Evolutionary conservation across 2,797 vertebrate species (phyloP).

Genomic region (Gallinago nigripennis): DNA sequence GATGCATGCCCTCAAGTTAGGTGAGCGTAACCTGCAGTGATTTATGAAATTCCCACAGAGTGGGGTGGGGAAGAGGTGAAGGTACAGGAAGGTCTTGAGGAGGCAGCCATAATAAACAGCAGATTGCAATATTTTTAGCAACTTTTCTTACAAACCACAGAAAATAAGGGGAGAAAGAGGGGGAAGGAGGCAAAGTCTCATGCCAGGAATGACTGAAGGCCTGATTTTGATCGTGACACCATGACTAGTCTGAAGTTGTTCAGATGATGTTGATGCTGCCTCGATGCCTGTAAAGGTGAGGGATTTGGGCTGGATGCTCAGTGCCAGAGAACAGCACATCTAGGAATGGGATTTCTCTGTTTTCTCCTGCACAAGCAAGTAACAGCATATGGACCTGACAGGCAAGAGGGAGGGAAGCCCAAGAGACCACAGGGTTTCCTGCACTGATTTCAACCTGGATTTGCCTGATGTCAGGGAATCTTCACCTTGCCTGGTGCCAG

Average conservation of each 20-base stretch:
- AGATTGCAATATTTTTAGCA: slow-evolving; percentile 30
- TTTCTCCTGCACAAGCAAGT: background rate
- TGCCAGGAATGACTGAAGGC: background rate
- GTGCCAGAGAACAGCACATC: background rate
- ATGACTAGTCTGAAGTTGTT: background rate
- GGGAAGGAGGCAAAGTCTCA: background rate
- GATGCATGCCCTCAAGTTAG: background rate
- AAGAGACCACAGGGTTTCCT: background rate
- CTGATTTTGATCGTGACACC: background rate
- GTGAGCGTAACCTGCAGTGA: slow-evolving; percentile 23
- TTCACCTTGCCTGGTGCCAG: background rate
- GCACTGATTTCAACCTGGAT: background rate
- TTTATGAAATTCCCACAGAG: slow-evolving; percentile 30
- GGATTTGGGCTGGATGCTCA: background rate
- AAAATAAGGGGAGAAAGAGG: background rate
- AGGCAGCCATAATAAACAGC: slow-evolving; percentile 37
- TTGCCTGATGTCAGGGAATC: background rate
- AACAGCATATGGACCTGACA: background rate
- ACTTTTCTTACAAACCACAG: background rate
- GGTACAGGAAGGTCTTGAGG: slow-evolving; percentile 18
- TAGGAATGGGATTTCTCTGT: background rate
- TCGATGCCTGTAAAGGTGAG: background rate
- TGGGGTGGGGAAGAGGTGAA: background rate
- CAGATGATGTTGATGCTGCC: background rate
- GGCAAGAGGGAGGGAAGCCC: background rate